Base-by-base conservation (phyloP, 2,888 invertebrate species). In the Sphaerophoria taeniata region DNA sequence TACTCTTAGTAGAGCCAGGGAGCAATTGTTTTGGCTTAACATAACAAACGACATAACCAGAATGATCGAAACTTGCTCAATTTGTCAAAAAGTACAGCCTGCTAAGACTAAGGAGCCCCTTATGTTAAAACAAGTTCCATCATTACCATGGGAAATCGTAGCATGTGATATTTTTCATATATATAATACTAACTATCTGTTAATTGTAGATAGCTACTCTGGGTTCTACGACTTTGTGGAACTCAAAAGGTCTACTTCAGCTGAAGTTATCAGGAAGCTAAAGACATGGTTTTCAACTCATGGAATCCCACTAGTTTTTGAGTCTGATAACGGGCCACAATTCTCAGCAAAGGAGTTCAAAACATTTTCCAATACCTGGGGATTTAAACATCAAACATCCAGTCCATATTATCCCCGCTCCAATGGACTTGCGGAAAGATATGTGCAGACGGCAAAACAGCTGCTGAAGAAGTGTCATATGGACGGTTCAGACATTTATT, bases 11-110 rank as follows among this genome's bases (percentile, higher is more conserved):
- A 74, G 76, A 69, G 77, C 80, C n/a, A 56, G 70, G 70, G 80
- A 70, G 9, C 60, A 70, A 34, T 75, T 82, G 60, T 87, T 87
- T 86, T 81, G 72, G 75, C 56, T 82, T 36, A 36, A 56, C n/a
- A 34, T 56, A 6, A n/a, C 56, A 34, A 56, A 56, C 3, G 56
- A 56, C 56, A 56, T 56, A 11, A 36, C 36, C 9, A 0, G 39
- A 36, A 71, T 72, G 60, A 24, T 56, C 14, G 51, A 67, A 53
- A 12, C 51, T 24, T 67, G 67, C n/a, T 36, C 53, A 11, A 12
- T 63, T 16, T 73, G 39, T 14, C 31, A 73, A 34, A 14, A 12
- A 45, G 43, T 33, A 55, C 39, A 63, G 31, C 39, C 14, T 11
- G 24, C 43, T 4, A 45, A 73, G 12, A 0, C 16, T 5, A 73